Evolutionary conservation across 2,797 vertebrate species (phyloP).

Genomic region (Alouatta caraya): DNA sequence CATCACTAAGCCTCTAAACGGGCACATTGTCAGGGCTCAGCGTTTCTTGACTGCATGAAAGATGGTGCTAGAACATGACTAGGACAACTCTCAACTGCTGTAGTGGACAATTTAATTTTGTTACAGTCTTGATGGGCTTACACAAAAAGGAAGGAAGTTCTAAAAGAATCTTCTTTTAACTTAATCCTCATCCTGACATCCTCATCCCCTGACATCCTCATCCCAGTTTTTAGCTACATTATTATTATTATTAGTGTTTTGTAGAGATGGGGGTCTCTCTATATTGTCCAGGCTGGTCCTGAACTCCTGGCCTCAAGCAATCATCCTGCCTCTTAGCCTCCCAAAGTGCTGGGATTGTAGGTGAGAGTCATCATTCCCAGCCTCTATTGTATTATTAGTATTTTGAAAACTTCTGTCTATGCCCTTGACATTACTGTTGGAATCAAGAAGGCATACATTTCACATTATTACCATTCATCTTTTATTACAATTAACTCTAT

Average conservation of each 20-base stretch:
- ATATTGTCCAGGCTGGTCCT: background rate
- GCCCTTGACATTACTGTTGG: background rate
- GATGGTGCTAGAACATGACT: background rate
- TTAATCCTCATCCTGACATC: background rate
- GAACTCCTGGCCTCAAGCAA: background rate
- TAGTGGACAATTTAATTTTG: background rate
- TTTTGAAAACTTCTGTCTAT: background rate
- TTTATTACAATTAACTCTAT: constrained; percentile 47
- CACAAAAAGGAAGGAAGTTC: background rate
- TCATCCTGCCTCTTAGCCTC: background rate
- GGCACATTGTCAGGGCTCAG: background rate
- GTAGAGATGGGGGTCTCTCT: background rate
- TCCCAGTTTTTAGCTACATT: background rate
- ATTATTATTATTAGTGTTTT: background rate
- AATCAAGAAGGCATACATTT: background rate
- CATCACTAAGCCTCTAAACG: background rate
- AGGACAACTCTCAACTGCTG: background rate
- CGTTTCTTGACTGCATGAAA: background rate
- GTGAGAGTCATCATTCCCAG: background rate
- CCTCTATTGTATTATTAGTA: background rate
- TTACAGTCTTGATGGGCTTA: background rate
- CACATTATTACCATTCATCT: background rate
- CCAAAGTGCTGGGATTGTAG: background rate
- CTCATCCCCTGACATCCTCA: background rate
- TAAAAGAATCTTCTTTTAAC: constrained; percentile 4